Base-by-base conservation (phyloP, 1,140 invertebrate species). In the Zaprionus lachaisei region DNA sequence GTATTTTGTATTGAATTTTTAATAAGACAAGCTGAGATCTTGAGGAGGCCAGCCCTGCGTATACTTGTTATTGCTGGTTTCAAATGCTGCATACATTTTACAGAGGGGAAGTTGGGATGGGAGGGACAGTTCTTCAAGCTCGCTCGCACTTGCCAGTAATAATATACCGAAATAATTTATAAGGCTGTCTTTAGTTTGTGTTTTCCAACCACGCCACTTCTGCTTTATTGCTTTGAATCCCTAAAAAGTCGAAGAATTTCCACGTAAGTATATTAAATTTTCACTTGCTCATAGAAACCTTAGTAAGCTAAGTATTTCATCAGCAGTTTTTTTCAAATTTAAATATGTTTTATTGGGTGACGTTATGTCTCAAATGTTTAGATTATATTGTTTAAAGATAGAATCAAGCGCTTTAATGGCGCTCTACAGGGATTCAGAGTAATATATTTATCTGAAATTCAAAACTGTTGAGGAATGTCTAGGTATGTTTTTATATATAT, bases 1-100 rank as follows among this genome's bases (percentile, higher is more conserved):
- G 81, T 83, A 79, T 84, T 84, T 90, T 71, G 82, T 85, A 90
- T 91, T 91, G 85, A 91, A 90, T 90, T 90, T 90, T 85, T 82
- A 90, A 90, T 91, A 86, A 90, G 86, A 68, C 22, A 47, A 68
- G 67, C 66, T 12, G 60, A 66, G 62, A 84, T 84, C 78, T 77
- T 71, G 47, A 24, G 54, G 20, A 12, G 28, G 28, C 17, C 12
- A 15, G 60, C 34, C 20, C 14, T 64, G 60, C 54, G 68, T 75
- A 57, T 75, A 69, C 67, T 70, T 71, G 67, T 67, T 57, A 49
- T 55, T 41, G 31, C 9, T 61, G 31, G 61, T 37, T 76, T 63
- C 57, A 58, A 79, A 71, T 73, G 56, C 38, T 28, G 37, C 58
- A 55, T 55, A 68, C 81, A 26, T 26, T 26, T 26, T 26, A 26